Percentiles rank a stretch among this genome's conserved stretches.
Evolutionary conservation across 92 coral and sea anemone species (phyloP).

Genomic region (Ricordea florida): DNA sequence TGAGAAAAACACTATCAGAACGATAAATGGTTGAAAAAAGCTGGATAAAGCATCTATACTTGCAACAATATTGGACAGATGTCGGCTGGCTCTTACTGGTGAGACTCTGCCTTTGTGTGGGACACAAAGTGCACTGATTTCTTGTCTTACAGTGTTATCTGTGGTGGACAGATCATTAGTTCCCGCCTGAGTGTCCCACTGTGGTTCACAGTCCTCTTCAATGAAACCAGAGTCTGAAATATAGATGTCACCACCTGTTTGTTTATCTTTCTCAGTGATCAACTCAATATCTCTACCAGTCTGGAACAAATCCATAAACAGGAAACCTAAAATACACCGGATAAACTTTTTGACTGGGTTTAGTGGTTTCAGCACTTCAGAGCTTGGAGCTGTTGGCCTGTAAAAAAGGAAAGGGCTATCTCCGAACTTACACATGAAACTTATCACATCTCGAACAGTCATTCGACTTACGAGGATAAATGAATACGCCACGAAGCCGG

Average conservation of each 20-base stretch:
- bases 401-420: constrained; percentile 77
- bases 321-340: constrained; percentile 54
- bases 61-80: constrained; percentile 63
- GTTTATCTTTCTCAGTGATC: constrained; percentile 62
- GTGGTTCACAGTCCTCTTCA: constrained; percentile 28
- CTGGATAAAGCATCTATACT: constrained; percentile 69
- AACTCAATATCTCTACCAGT: constrained; percentile 70
- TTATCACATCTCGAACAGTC: constrained; percentile 75
- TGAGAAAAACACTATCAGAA: constrained; percentile 75
- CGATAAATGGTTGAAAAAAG: constrained; percentile 80
- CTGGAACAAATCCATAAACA: constrained; percentile 73
- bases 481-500: constrained; percentile 82
- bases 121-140: constrained; percentile 57
- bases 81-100: constrained; percentile 71
- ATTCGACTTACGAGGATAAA: constrained; percentile 81
- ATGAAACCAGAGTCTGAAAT: no score
- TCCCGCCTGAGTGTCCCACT: neutral
- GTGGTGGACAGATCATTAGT: neutral
- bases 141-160: constrained; percentile 22
- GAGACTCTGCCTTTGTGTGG: constrained; percentile 48
- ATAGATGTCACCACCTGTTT: neutral
- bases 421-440: constrained; percentile 87
- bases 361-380: constrained; percentile 21
- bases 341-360: constrained; percentile 40
- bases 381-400: constrained; percentile 30